A percentile compares a stretch with the other conserved stretches of the same genome.
Evolutionary conservation across 1,140 invertebrate genomes (phyloP).

Genomic region (Brachionus koreanus): DNA sequence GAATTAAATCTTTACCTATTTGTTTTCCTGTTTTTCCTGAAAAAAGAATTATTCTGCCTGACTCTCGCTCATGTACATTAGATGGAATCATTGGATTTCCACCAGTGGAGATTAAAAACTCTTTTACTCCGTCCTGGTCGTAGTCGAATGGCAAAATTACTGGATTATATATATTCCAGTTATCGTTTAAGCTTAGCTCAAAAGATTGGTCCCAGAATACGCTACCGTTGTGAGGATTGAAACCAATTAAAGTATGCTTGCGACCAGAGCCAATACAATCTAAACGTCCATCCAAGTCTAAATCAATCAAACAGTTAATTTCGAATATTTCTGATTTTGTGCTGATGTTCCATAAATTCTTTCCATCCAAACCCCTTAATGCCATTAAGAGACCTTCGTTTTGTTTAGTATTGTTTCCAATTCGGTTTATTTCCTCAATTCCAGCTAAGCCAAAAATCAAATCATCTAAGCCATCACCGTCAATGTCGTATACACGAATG

Average conservation of each 20-base stretch:
- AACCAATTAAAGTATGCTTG: constrained; percentile 49
- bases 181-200: not conserved
- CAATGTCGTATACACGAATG: constrained; percentile 50
- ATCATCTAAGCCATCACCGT: constrained; percentile 51
- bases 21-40: constrained; percentile 52
- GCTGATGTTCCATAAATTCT: constrained; percentile 49
- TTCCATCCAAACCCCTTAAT: constrained; percentile 51
- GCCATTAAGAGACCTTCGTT: constrained; percentile 44
- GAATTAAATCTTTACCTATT: constrained; percentile 49
- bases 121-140: constrained; percentile 51
- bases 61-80: constrained; percentile 47
- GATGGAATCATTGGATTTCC: constrained; percentile 49
- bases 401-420: not conserved
- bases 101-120: constrained; percentile 53
- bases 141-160: constrained; percentile 49
- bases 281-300: constrained; percentile 50
- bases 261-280: constrained; percentile 53
- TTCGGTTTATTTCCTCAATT: constrained; percentile 5
- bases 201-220: not conserved
- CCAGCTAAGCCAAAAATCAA: constrained; percentile 48
- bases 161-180: constrained; percentile 51
- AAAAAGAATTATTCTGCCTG: constrained; percentile 52
- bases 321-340: constrained; percentile 48
- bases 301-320: constrained; percentile 52
- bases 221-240: constrained; percentile 50